Base-by-base conservation (phyloP, 2,797 vertebrate species). In the Sarcophilus harrisii region DNA sequence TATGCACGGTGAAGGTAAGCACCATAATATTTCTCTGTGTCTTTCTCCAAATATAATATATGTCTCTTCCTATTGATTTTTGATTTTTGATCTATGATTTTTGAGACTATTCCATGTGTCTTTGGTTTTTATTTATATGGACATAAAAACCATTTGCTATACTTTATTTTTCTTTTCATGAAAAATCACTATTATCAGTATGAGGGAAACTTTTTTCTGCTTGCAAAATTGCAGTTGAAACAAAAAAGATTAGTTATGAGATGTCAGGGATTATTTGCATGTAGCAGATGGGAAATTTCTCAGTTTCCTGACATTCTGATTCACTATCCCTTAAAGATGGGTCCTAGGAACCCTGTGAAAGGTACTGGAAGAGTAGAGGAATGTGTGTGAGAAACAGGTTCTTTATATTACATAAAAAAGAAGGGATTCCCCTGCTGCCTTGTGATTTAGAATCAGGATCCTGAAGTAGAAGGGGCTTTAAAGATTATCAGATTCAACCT, bases 401-500 rank as follows among this genome's bases (percentile, higher is more conserved):
- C 38, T 66, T 66, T 14, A 66, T 66, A 16, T 2, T 18, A n/a
- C 32, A 24, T 81, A n/a, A 81, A 45, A 81, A 81, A 38, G 18
- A 38, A 21, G 66, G n/a, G n/a, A 73, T 73, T 73, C 18, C 21
- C 38, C 66, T 73, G n/a, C 18, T 73, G 62, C 62, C 30, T 38
- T 24, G n/a, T 73, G n/a, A n/a, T 18, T 73, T 73, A n/a, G 32
- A 73, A 38, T 73, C 66, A 38, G n/a, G n/a, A 18, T 38, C 9
- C 9, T 73, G 66, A 18, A n/a, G 6, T 38, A 38, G 66, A 73
- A 21, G 18, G 18, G 3, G 12, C 30, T 62, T 32, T 62, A 62
- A 93, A 62, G 73, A 95, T 96, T 55, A 92, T 38, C 54, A 93
- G 58, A 93, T 94, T 87, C 89, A 93, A 90, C 93, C 49, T 81